Evolutionary conservation across 92 coral and sea anemone species (phyloP).

Genomic region (Epizoanthus illoricatus): DNA sequence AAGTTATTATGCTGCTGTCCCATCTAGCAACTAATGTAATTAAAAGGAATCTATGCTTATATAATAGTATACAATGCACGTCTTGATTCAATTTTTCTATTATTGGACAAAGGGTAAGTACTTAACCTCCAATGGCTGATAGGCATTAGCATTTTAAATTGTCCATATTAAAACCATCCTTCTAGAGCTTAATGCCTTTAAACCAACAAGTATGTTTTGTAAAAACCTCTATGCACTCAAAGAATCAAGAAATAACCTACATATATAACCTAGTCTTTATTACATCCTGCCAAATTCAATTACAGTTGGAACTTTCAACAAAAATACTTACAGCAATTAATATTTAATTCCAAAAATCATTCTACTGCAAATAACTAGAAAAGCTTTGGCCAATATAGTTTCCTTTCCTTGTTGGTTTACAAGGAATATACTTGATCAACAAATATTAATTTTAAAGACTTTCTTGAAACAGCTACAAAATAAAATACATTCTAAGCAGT

Average conservation of each 20-base stretch:
- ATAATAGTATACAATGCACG: too few relatives aligned
- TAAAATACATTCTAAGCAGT: too few relatives aligned
- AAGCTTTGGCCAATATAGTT: too few relatives aligned
- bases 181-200: too few relatives aligned
- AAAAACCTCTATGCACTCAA: not conserved
- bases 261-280: not conserved
- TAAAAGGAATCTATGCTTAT: too few relatives aligned
- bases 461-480: too few relatives aligned
- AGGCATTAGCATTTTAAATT: not conserved
- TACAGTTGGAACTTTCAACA: not conserved
- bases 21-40: not conserved
- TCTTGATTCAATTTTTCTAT: too few relatives aligned
- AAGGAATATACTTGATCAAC: too few relatives aligned
- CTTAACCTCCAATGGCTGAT: not conserved
- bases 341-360: not conserved
- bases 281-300: not conserved
- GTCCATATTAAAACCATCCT: not conserved
- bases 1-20: not conserved
- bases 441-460: too few relatives aligned
- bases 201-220: too few relatives aligned
- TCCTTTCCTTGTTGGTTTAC: too few relatives aligned
- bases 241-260: not conserved
- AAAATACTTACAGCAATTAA: slow-evolving; percentile 3
- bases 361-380: not conserved
- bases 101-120: not conserved